Conservation (phyloP, 2,113 vertebrate genomes). For the Aramus guarauna region DNA sequence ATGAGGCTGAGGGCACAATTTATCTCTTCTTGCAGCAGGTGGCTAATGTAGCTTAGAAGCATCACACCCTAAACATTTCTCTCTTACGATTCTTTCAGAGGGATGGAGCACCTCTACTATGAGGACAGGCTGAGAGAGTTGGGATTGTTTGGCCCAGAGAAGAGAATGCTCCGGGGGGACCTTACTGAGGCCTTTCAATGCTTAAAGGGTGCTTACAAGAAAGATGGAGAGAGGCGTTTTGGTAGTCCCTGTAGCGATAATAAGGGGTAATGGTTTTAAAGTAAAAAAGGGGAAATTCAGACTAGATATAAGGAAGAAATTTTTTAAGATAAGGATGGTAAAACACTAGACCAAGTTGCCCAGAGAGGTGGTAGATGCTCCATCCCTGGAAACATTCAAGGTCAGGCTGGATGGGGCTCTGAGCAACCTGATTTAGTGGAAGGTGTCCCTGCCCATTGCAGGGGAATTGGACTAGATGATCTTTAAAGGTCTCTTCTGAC, state of each 20-base stretch:
- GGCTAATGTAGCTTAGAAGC: not conserved
- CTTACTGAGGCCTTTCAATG: not conserved
- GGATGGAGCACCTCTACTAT: fast-evolving
- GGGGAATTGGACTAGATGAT: not conserved
- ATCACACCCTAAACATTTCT: not conserved
- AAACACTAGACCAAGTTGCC: not conserved
- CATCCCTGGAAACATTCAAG: not conserved
- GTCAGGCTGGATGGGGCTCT: fast-evolving
- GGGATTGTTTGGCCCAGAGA: not conserved
- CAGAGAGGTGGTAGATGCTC: not conserved
- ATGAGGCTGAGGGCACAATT: not conserved
- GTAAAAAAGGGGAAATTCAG: not conserved
- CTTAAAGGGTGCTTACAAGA: not conserved
- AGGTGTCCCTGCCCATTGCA: not conserved
- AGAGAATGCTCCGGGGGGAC: fast-evolving
- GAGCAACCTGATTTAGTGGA: not conserved
- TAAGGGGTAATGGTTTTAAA: not conserved
- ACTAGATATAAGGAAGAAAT: not conserved
- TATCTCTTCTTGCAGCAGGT: not conserved
- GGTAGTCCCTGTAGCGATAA: fast-evolving
- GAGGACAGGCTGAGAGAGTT: not conserved
- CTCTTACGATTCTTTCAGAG: not conserved
- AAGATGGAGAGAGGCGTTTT: not conserved
- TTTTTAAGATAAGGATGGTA: not conserved
- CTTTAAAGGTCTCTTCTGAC: not conserved